Evolutionary conservation across 2,888 invertebrate genomes (phyloP), one percentile per base, ranked within the genome.

Genomic region (Oscheius sp.): DNA sequence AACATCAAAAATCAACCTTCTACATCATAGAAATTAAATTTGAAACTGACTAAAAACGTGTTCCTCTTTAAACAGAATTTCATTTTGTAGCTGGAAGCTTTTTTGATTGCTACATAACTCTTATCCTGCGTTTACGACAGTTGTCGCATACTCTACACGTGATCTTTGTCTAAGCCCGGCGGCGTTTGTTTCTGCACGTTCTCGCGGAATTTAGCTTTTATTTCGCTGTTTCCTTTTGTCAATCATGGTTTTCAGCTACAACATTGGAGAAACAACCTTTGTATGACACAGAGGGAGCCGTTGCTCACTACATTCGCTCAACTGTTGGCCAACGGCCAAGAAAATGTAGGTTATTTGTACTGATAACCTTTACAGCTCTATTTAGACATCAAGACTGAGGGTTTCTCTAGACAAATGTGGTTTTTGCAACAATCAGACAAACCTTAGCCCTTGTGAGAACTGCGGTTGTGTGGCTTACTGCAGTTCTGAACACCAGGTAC

Each of bases 381-480:
- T 68, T 53, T 55, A 68, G 68, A 53, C 29, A n/a, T 55, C 53
- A 21, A 53, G 55, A n/a, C 33, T 55, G n/a, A 53, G 55, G 35
- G 55, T 51, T 55, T 68, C 55, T 1, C 55, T 68, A 13, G 68
- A 68, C 4, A 68, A 53, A 68, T 68, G 68, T 37, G n/a, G 35
- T 10, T 68, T 68, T 53, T 68, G 68, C 42, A 53, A 37, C 55
- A 37, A 29, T 2, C 35, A 33, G n/a, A 33, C n/a, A 37, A 55
- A 68, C 37, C 42, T 68, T 21, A 55, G 37, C 2, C 33, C 55
- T 21, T 68, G 68, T 55, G 37, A n/a, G 29, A 48, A 55, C 35
- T 68, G 68, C 35, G 68, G 68, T 21, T 68, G 55, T 42, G 55
- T 68, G 13, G 68, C 68, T 55, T 68, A 68, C 33, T 68, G 68